Evolutionary conservation across 2,888 invertebrate genomes (phyloP).

Genomic region (Campoletis raptor): DNA sequence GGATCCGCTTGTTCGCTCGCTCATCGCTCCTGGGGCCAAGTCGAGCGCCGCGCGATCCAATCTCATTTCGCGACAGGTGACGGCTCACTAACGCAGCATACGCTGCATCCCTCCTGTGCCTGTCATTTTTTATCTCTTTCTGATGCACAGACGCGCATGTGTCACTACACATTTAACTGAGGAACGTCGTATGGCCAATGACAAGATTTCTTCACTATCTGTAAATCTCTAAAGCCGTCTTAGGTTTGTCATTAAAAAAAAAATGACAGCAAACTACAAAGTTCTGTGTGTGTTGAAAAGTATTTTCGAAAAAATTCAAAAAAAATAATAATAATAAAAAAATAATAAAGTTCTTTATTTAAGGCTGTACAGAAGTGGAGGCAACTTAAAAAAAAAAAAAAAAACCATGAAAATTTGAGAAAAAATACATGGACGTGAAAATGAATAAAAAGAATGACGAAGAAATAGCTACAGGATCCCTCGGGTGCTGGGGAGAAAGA

Average conservation of each 20-base stretch:
- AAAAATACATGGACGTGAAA: background rate
- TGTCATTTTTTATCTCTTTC: background rate
- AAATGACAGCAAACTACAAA: background rate
- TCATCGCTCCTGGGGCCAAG: conserved; percentile 61
- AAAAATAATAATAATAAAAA: too few species aligned
- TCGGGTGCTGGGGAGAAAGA: conserved; percentile 81
- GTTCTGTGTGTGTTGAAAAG: background rate
- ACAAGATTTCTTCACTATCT: background rate
- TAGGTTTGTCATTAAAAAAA: background rate
- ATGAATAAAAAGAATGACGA: conserved; percentile 73
- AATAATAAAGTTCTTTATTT: background rate
- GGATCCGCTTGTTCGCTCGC: conserved; percentile 57
- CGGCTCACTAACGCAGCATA: conserved; percentile 11
- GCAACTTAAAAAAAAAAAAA: background rate
- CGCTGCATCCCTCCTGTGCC: conserved; percentile 6
- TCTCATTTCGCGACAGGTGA: conserved; percentile 69
- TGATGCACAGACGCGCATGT: background rate
- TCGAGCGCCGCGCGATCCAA: conserved; percentile 62
- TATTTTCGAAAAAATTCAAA: background rate
- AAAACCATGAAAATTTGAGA: background rate
- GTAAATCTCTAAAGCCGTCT: background rate
- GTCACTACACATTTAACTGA: conserved; percentile 20
- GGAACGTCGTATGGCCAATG: conserved; percentile 9
- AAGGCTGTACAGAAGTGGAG: background rate
- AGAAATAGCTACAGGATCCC: conserved; percentile 81